Base-by-base conservation (phyloP, 2,888 invertebrate species). In the Leptopilina myrica region DNA sequence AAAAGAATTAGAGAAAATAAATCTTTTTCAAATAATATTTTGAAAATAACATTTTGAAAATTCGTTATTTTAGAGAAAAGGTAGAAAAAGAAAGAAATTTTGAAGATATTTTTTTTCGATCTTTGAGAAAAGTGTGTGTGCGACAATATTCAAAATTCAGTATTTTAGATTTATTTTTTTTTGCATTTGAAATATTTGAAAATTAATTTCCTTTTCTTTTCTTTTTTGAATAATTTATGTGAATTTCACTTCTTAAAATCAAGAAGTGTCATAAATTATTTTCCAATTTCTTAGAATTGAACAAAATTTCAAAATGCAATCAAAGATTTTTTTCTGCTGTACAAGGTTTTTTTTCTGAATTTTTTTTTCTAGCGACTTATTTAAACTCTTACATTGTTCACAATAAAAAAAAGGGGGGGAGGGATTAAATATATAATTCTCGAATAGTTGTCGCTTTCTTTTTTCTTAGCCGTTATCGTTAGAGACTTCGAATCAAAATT, bases 381-480 rank as follows among this genome's bases (percentile, higher is more conserved):
- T 15, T 49, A 33, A 73, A 73, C 56, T 73, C 43, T 20, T 43
- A 43, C 43, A 73, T 14, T 73, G 56, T 73, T 49, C 4, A 33
- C 33, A 33, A 2, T 4, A 33, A 11, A 49, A 15, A 20, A 20
- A 20, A 20, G 20, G 20, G 20, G 20, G 56, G 40, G 20, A 40
- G 40, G 40, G 56, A 73, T 33, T 73, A 73, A 33, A 59, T 59
- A 73, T 33, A 33, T 33, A 73, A 40, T 73, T 53, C 56, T 73
- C 73, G 40, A 73, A 73, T 15, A 56, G 53, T n/a, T 73, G 56
- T 73, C 73, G 40, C 56, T 73, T 59, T 53, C 56, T 14, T 46
- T 46, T 46, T 46, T 49, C n/a, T 73, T n/a, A 73, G 56, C 56
- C 73, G 73, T 73, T 73, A 80, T 73, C 76, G 33, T 76, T 79